Evolutionary conservation across 2,113 vertebrate species (phyloP).

Genomic region (Budorcas taxicolor): DNA sequence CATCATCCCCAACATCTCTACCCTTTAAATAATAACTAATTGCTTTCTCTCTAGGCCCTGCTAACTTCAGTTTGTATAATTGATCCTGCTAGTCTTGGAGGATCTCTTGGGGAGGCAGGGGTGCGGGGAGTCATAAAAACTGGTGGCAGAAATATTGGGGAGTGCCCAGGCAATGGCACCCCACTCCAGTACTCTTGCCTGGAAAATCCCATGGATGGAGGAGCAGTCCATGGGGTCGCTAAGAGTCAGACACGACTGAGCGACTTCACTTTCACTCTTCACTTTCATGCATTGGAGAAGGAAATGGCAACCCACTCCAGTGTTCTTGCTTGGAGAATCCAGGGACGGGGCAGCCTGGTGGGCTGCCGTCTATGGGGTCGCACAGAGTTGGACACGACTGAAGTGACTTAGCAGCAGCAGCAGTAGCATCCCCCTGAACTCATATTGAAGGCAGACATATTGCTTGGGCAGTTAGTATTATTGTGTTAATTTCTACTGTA

Average conservation of each 20-base stretch:
- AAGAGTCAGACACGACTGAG: too few species aligned
- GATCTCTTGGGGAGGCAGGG: background rate
- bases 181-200: too few species aligned
- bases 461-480: background rate
- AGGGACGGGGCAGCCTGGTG: too few species aligned
- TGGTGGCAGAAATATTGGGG: background rate
- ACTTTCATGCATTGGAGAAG: too few species aligned
- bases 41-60: background rate
- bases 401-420: too few species aligned
- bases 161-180: background rate
- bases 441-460: background rate
- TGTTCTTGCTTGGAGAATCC: too few species aligned
- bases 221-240: too few species aligned
- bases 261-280: too few species aligned
- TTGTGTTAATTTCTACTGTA: background rate
- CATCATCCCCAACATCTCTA: background rate
- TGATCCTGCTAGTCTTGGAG: background rate
- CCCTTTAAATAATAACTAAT: background rate
- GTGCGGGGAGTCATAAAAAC: background rate
- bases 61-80: background rate
- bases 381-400: too few species aligned
- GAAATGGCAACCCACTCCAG: too few species aligned
- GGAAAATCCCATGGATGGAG: too few species aligned
- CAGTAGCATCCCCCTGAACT: background rate
- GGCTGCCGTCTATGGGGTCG: too few species aligned